Evolutionary conservation across 2,888 invertebrate genomes (phyloP).

Genomic region (Chrysotoxum bicinctum): DNA sequence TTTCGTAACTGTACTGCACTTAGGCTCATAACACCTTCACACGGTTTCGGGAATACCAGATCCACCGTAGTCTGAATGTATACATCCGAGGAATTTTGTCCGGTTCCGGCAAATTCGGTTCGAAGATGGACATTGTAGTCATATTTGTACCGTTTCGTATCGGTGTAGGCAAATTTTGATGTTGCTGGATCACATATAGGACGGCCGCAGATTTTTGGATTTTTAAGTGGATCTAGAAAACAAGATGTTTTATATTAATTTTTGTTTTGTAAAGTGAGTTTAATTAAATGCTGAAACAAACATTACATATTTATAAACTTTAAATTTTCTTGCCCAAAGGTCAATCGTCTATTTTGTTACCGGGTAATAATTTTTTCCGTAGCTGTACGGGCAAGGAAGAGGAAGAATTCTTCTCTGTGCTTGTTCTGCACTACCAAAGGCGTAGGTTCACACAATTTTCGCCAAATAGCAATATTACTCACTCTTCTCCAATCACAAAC

Average conservation of each 20-base stretch:
- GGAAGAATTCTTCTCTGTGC: no score
- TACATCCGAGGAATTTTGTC: conserved; percentile 87
- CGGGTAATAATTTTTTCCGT: no score
- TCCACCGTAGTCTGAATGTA: conserved; percentile 84
- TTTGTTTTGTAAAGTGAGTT: neutral
- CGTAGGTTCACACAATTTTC: no score
- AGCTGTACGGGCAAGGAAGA: no score
- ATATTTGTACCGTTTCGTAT: conserved; percentile 84
- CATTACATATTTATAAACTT: no score
- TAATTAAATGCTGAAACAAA: no score
- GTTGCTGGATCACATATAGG: conserved; percentile 84
- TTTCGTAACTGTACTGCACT: conserved; percentile 85
- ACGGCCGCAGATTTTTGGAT: conserved; percentile 88
- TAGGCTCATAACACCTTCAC: conserved; percentile 88
- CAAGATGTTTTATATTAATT: neutral
- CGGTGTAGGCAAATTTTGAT: conserved; percentile 78
- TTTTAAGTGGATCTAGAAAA: conserved; percentile 86
- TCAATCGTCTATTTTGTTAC: no score
- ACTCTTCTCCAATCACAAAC: no score
- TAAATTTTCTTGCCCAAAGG: no score
- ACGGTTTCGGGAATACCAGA: conserved; percentile 86
- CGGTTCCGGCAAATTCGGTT: conserved; percentile 87
- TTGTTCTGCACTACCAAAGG: no score
- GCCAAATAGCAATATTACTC: no score
- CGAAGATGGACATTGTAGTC: conserved; percentile 88